Percentiles rank a stretch among this genome's conserved stretches.
Evolutionary conservation across 2,113 vertebrate genomes (phyloP).

Genomic region (Casuarius casuarius): DNA sequence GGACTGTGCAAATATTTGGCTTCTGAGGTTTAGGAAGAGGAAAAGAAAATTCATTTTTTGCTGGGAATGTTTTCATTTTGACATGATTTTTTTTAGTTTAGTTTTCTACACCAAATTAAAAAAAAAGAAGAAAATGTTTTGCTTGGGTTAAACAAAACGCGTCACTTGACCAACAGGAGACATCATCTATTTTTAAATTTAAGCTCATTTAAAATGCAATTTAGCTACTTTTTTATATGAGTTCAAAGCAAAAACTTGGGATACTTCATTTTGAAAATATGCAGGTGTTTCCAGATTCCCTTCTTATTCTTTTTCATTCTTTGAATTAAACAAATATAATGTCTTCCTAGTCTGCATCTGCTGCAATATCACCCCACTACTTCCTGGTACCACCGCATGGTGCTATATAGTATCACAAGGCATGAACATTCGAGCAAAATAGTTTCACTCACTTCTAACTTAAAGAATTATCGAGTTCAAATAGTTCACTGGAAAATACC

Average conservation of each 20-base stretch:
- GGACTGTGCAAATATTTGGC: slow-evolving; percentile 15
- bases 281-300: background rate
- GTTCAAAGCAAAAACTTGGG: background rate
- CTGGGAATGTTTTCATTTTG: background rate
- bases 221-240: background rate
- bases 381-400: background rate
- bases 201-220: background rate
- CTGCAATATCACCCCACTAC: background rate
- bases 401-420: background rate
- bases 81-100: background rate
- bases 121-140: background rate
- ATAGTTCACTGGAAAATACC: background rate
- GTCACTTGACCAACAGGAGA: background rate
- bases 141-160: background rate
- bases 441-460: background rate
- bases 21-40: background rate
- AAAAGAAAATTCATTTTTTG: background rate
- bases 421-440: background rate
- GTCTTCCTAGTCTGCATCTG: background rate
- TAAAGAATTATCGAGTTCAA: background rate
- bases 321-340: background rate
- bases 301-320: background rate
- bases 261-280: background rate
- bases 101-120: background rate
- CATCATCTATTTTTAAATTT: background rate